Percentiles rank a stretch among this genome's conserved stretches.
Conservation (phyloP, 1,140 invertebrate species). For the Batillaria attramentaria region DNA sequence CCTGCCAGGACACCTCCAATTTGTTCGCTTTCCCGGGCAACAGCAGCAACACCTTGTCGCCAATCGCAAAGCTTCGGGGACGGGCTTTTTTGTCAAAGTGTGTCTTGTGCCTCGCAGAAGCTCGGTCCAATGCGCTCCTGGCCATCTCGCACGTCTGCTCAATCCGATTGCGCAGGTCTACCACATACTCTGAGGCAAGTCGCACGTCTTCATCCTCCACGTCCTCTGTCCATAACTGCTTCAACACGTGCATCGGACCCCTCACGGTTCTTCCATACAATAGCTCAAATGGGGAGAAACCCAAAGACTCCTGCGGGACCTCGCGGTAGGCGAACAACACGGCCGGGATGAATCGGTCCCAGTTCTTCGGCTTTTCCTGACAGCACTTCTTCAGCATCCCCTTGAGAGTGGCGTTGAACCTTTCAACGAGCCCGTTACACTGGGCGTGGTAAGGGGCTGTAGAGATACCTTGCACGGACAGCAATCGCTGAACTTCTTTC, state of each 20-base stretch:
- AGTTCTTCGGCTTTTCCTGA: conserved; percentile 50
- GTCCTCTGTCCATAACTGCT: conserved; percentile 51
- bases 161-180: conserved; percentile 37
- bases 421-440: conserved; percentile 36
- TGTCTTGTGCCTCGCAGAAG: too few relatives aligned
- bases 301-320: conserved; percentile 38
- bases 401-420: conserved; percentile 39
- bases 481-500: conserved; percentile 26
- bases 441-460: conserved; percentile 39
- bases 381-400: conserved; percentile 53
- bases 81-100: too few relatives aligned
- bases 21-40: too few relatives aligned
- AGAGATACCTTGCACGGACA: conserved; percentile 25
- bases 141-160: conserved; percentile 39
- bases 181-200: conserved; percentile 51
- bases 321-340: conserved; percentile 58
- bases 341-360: conserved; percentile 46
- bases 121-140: too few relatives aligned
- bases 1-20: too few relatives aligned
- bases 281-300: conserved; percentile 61
- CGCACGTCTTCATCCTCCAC: conserved; percentile 28
- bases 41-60: too few relatives aligned
- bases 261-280: conserved; percentile 55
- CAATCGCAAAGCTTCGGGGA: too few relatives aligned
- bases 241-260: conserved; percentile 47